Base-by-base conservation (phyloP, 2,888 invertebrate species). In the Pherbina coryleti region DNA sequence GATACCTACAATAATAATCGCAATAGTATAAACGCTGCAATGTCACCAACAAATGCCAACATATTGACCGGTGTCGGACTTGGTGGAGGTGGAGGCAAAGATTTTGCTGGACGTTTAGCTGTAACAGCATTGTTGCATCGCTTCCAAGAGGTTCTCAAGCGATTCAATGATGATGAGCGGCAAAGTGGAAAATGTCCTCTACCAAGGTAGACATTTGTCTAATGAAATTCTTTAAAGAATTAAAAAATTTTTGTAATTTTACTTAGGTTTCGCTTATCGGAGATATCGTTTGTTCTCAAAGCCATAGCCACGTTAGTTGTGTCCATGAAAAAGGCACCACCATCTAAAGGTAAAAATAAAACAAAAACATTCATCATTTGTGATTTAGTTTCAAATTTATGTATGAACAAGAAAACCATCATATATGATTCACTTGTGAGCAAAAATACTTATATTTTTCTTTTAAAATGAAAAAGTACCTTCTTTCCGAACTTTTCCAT, bases 231-330 rank as follows among this genome's bases (percentile, higher is more conserved):
- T n/a, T 19, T 25, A 28, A 66, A 22, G 8, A 1, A 28, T 31
- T 19, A 57, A 31, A 55, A 8, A 31, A 66, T 76, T 44, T 66
- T 76, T 55, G 8, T 28, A 71, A 22, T 66, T 74, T 31, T 70
- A 69, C 62, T 34, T 81, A 97, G 98, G 90, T 97, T 97, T 88
- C 93, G 98, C 80, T 91, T 98, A 80, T 97, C 98, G 3, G 98
- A 98, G 91, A 97, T 98, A 89, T 97, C 97, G 70, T 98, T 98
- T 90, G 98, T 98, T 34, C 89, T 98, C 75, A 97, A 98, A 90
- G 98, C 98, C 75, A 94, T 98, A 76, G 96, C 97, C 49, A 98
- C 98, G 0, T 91, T 98, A 62, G 94, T 98, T 7, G 93, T 95
- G 72, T 97, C 98, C 4, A 93, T 98, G 92, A 97, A 98, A 90